A percentile compares a stretch with the other conserved stretches of the same genome.
Conservation (phyloP, 2,888 invertebrate genomes). For the Caenorhabditis afra region DNA sequence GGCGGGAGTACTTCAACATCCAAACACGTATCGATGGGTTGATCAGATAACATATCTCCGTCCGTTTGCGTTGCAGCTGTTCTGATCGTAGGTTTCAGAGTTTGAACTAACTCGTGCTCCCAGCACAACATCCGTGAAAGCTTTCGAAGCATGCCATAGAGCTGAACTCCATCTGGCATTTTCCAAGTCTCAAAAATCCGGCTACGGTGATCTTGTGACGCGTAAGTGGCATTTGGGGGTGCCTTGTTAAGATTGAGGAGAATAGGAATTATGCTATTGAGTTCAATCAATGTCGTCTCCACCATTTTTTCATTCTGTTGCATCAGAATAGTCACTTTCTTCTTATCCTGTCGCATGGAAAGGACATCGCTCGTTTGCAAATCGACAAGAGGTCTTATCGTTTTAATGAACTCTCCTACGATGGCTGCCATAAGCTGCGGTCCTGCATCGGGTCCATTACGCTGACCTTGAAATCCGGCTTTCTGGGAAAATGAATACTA, state of each 20-base stretch:
- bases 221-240: constrained; percentile 19
- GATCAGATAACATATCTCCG: constrained; percentile 31
- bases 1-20: constrained; percentile 33
- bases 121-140: constrained; percentile 61
- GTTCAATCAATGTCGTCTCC: constrained; percentile 40
- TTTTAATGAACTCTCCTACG: constrained; percentile 43
- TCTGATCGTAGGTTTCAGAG: constrained; percentile 53
- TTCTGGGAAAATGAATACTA: constrained; percentile 47
- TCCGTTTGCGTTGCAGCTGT: constrained; percentile 63
- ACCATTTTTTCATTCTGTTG: constrained; percentile 50
- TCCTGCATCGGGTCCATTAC: constrained; percentile 39
- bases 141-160: constrained; percentile 55
- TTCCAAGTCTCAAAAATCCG: constrained; percentile 63
- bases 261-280: constrained; percentile 58
- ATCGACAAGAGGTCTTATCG: constrained; percentile 47
- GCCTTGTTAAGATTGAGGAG: constrained; percentile 55
- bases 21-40: constrained; percentile 19
- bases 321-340: constrained; percentile 43
- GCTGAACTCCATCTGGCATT: constrained; percentile 52
- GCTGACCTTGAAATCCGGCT: constrained; percentile 42
- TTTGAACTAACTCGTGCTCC: constrained; percentile 60
- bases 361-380: constrained; percentile 22
- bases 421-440: constrained; percentile 55
- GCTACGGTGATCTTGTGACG: constrained; percentile 34
- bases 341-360: constrained; percentile 20